Percentiles rank a stretch among this genome's conserved stretches.
phyloP scores from a whole-genome alignment of 2,797 vertebrate genomes.

The Acipenser oxyrinchus region DNA sequence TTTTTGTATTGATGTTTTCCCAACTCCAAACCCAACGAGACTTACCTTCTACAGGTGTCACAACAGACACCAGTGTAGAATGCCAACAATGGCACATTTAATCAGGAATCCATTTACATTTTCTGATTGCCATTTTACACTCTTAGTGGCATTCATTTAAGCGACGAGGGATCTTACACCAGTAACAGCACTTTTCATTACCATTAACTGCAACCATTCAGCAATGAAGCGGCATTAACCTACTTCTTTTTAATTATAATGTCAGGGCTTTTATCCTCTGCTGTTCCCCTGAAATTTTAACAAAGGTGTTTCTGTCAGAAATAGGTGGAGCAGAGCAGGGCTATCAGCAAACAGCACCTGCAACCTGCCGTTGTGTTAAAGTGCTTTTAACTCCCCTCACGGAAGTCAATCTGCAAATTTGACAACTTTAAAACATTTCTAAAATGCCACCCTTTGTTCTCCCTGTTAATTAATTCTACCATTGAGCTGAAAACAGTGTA shows the following conservation, averaged over 20 bases:
- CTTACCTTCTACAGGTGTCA: conserved; percentile 48
- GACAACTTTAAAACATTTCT: too few relatives aligned
- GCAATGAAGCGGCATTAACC: conserved; percentile 42
- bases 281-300: conserved; percentile 17
- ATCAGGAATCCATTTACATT: conserved; percentile 25
- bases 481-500: too few relatives aligned
- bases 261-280: conserved; percentile 25
- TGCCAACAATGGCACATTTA: conserved; percentile 24
- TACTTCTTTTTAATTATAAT: conserved; percentile 43
- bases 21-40: conserved; percentile 21
- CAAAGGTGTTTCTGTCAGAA: too few relatives aligned
- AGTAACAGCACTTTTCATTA: conserved; percentile 39
- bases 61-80: conserved; percentile 13
- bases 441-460: too few relatives aligned
- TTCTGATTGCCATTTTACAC: conserved; percentile 29
- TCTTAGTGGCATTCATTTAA: conserved; percentile 40
- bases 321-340: too few relatives aligned
- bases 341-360: too few relatives aligned
- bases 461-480: too few relatives aligned
- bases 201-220: conserved; percentile 36
- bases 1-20: not conserved
- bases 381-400: too few relatives aligned
- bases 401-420: too few relatives aligned
- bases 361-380: too few relatives aligned
- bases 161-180: conserved; percentile 33